phyloP scores from a whole-genome alignment of 2,888 invertebrate genomes.

The Platycheirus albimanus region DNA sequence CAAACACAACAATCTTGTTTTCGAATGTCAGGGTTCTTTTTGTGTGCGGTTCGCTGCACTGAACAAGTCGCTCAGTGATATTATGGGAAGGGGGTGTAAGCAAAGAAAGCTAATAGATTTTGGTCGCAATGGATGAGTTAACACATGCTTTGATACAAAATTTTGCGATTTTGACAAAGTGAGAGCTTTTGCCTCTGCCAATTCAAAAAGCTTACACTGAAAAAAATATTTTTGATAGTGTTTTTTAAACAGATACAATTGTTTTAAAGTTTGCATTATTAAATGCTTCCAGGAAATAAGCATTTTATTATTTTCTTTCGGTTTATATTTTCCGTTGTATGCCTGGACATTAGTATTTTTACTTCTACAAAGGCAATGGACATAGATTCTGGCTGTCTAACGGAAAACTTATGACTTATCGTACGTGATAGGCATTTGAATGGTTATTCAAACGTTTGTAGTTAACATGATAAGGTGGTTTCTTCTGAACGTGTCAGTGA shows the following conservation, averaged over 20 bases:
- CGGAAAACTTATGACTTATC: slow-evolving; percentile 25
- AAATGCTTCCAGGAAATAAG: too few species aligned
- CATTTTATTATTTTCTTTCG: too few species aligned
- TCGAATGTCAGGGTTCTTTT: slow-evolving; percentile 64
- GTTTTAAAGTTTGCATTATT: too few species aligned
- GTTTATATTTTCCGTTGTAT: too few species aligned
- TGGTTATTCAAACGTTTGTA: background rate
- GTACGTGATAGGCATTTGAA: slow-evolving; percentile 17
- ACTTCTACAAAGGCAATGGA: too few species aligned
- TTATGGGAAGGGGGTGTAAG: background rate
- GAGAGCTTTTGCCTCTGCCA: background rate
- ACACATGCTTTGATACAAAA: slow-evolving; percentile 15
- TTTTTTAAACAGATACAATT: too few species aligned
- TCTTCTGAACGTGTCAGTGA: too few species aligned
- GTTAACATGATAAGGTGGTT: too few species aligned
- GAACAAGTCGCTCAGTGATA: background rate
- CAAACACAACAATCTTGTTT: slow-evolving; percentile 29
- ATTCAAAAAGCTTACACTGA: slow-evolving; percentile 47
- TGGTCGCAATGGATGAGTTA: slow-evolving; percentile 41
- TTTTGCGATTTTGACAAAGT: slow-evolving; percentile 4
- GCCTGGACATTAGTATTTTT: too few species aligned
- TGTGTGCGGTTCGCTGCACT: slow-evolving; percentile 26
- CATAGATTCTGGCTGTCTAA: slow-evolving; percentile 39
- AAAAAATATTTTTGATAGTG: slow-evolving; percentile 37
- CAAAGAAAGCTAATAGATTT: slow-evolving; percentile 7